phyloP scores from a whole-genome alignment of 30 jellyfish, hydroid and myxozoan genomes.

The Aurelia aurita region DNA sequence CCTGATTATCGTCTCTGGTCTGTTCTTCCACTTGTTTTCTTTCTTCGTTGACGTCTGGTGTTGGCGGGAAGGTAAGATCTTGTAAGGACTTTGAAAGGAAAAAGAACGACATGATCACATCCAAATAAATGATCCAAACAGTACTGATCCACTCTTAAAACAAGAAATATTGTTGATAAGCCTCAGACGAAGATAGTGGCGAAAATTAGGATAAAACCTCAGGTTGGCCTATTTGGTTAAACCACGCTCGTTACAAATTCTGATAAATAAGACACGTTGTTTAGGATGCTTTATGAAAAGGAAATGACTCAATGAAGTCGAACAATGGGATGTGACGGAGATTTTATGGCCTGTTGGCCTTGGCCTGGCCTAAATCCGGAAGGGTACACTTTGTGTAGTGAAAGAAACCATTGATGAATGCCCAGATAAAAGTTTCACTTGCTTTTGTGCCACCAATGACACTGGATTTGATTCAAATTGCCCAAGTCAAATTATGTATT shows the following conservation, averaged over 20 bases:
- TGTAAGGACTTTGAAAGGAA: conserved; percentile 43
- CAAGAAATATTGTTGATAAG: not conserved
- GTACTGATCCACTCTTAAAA: not conserved
- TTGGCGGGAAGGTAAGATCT: conserved; percentile 55
- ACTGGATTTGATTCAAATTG: too few relatives aligned
- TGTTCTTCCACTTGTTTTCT: conserved; percentile 11
- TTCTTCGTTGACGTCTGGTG: conserved; percentile 43
- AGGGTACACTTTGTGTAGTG: too few relatives aligned
- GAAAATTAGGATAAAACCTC: conserved; percentile 5
- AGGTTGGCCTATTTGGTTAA: not conserved
- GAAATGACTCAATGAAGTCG: too few relatives aligned
- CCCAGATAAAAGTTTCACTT: too few relatives aligned
- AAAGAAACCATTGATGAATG: too few relatives aligned
- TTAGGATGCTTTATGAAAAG: too few relatives aligned
- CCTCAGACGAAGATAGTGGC: not conserved
- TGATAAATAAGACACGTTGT: too few relatives aligned
- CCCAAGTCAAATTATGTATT: too few relatives aligned
- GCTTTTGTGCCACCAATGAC: too few relatives aligned
- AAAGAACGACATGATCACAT: not conserved
- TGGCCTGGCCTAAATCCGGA: too few relatives aligned
- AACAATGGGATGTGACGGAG: too few relatives aligned
- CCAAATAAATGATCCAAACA: not conserved
- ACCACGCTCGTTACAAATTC: not conserved
- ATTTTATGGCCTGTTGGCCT: too few relatives aligned
- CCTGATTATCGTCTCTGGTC: not conserved